Base-by-base conservation (phyloP, 2,888 invertebrate genomes). In the Teinopalpus imperialis region DNA sequence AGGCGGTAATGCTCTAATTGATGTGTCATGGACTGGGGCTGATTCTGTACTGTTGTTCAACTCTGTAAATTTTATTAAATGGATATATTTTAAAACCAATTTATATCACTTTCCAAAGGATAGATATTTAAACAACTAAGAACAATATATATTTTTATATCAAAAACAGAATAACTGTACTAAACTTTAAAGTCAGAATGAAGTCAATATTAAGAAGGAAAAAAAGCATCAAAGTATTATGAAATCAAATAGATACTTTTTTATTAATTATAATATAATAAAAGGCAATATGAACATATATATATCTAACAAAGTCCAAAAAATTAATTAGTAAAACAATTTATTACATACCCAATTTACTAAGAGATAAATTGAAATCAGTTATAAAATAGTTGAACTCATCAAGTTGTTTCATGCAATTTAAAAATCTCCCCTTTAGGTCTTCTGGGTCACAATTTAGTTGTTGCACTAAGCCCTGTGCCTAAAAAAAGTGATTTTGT, bases 301-400 rank as follows among this genome's bases (percentile, higher is more conserved):
- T n/a, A n/a, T n/a, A n/a, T n/a, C n/a, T n/a, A n/a, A n/a, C n/a
- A n/a, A n/a, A n/a, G n/a, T n/a, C n/a, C n/a, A n/a, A n/a, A n/a
- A n/a, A n/a, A n/a, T n/a, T n/a, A n/a, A n/a, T n/a, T n/a, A n/a
- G n/a, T n/a, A n/a, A n/a, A n/a, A n/a, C n/a, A n/a, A n/a, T n/a
- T n/a, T 31, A 13, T 43, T 27, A n/a, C 20, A 43, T 44, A 87
- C 87, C 80, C 41, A 82, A 51, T 60, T 79, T 73, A 2, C 58
- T 61, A 43, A 81, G 46, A 43, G 77, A 60, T 8, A 87, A 60
- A 35, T 86, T 85, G 47, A 88, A 79, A 51, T 88, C 87, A 0
- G 86, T 83, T 7, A 88, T 64, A 1, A 86, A 58, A 49, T 87
- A 88, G 43, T 66, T 82, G 46, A 72, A 85, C 41, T 87, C 85